Evolutionary conservation across 2,888 invertebrate genomes (phyloP).

Genomic region (Drosophila pseudotalamancana): DNA sequence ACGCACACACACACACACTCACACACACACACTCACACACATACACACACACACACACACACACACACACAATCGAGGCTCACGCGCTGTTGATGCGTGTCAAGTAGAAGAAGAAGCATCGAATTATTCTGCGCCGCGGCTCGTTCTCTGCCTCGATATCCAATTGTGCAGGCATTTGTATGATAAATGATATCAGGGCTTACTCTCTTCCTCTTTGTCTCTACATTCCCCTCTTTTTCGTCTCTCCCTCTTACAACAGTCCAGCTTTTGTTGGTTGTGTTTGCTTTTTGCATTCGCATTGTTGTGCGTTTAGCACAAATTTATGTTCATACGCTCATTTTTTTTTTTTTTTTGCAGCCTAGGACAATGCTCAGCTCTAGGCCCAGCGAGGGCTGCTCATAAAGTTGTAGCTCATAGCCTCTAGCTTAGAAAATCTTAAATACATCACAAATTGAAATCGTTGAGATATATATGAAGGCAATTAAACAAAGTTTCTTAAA

Average conservation of each 20-base stretch:
- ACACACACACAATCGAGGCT: constrained; percentile 30
- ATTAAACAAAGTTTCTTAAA: too few species aligned
- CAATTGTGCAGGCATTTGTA: constrained; percentile 60
- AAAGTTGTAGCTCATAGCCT: too few species aligned
- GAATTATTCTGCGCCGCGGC: constrained; percentile 1
- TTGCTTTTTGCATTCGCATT: constrained; percentile 19
- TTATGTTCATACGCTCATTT: constrained; percentile 2
- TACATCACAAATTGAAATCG: too few species aligned
- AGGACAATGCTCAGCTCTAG: constrained; percentile 1
- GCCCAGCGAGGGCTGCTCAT: constrained; percentile 5
- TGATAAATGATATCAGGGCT: constrained; percentile 59
- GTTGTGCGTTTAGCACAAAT: constrained; percentile 17
- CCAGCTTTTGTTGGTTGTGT: neutral
- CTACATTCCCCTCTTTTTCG: neutral
- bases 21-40: neutral
- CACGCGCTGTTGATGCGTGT: constrained; percentile 51
- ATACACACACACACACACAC: neutral
- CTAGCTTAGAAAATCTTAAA: too few species aligned
- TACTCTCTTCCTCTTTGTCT: constrained; percentile 5
- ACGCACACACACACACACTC: neutral
- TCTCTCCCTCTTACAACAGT: neutral
- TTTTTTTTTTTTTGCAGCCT: neutral
- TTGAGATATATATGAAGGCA: too few species aligned
- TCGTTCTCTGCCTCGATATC: constrained; percentile 15
- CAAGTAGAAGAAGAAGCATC: constrained; percentile 22